Base-by-base conservation (phyloP, 2,888 invertebrate species). In the Furcula furcula region DNA sequence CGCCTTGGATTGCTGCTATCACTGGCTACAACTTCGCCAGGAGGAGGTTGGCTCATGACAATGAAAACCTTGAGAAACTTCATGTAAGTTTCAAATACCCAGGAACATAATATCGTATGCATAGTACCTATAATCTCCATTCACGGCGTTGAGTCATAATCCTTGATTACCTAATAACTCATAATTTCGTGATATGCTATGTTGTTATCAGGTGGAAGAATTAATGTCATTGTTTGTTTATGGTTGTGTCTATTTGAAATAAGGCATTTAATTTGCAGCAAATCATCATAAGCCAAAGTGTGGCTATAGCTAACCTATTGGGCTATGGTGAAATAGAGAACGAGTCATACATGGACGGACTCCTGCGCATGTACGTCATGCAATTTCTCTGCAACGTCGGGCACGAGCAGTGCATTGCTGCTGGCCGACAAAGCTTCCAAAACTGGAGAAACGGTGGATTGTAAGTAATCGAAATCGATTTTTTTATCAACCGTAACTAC, bases 1-100 rank as follows among this genome's bases (percentile, higher is more conserved):
- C 93, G 11, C 94, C 95, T 0, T 95, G 95, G 92, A 81, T 87
- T 22, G 81, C 92, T 0, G 93, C 93, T 2, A 77, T 93, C 6
- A 69, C 70, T 32, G 90, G 90, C 7, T 79, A 90, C 28, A 74
- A 76, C 36, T 90, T 74, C 33, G 60, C 86, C 11, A 57, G 81
- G 1, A 75, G 83, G 27, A 72, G 83, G 40, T 56, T 89, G 30
- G 86, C 90, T n/a, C 77, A 83, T 34, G 74, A 84, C 28, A 33
- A 46, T 4, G 29, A 42, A 0, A 63, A 65, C 26, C 52, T 72
- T 2, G 20, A 57, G 10, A 52, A 54, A 19, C 49, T 87, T 4
- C 40, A 72, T 44, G 89, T 89, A 55, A 51, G 40, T 37, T n/a
- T n/a, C n/a, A n/a, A n/a, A n/a, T n/a, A n/a, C n/a, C n/a, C n/a